Percentiles rank a stretch among this genome's conserved stretches.
phyloP scores from a whole-genome alignment of 2,888 invertebrate genomes.

The Dryomyza anilis region DNA sequence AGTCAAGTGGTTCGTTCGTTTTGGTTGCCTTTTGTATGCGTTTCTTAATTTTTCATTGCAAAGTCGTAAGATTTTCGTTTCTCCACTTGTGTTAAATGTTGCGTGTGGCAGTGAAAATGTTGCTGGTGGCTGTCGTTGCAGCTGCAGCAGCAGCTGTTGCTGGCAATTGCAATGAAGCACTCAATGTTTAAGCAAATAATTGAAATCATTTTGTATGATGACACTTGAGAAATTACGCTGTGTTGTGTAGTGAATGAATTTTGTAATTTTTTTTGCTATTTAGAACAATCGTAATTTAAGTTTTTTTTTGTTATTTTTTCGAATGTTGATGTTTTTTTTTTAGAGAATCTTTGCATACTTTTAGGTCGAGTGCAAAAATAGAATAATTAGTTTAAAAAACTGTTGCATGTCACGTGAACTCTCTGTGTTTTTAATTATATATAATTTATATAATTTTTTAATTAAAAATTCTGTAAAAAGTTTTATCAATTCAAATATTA shows the following conservation, averaged over 20 bases:
- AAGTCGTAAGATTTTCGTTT: too few species aligned
- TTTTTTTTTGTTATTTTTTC: too few species aligned
- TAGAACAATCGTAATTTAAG: too few species aligned
- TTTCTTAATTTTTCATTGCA: too few species aligned
- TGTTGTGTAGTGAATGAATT: conserved; percentile 25
- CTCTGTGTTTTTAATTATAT: neutral
- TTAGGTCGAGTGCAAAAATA: neutral
- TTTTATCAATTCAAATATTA: too few species aligned
- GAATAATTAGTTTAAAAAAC: neutral
- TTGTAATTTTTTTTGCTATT: too few species aligned
- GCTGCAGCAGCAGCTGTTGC: neutral
- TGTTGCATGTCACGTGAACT: neutral
- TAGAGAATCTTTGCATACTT: neutral
- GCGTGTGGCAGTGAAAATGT: neutral
- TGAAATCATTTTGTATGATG: conserved; percentile 50
- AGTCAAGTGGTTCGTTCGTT: conserved; percentile 25
- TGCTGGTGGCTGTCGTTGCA: neutral
- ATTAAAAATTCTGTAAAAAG: neutral
- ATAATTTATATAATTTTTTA: neutral
- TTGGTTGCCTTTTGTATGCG: conserved; percentile 10
- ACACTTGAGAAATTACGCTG: conserved; percentile 39
- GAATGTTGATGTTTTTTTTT: too few species aligned
- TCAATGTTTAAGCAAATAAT: conserved; percentile 44
- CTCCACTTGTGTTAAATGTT: neutral
- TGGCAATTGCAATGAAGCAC: too few species aligned